Evolutionary conservation across 2,888 invertebrate species (phyloP).

Genomic region (Noctuana brunneofusca): DNA sequence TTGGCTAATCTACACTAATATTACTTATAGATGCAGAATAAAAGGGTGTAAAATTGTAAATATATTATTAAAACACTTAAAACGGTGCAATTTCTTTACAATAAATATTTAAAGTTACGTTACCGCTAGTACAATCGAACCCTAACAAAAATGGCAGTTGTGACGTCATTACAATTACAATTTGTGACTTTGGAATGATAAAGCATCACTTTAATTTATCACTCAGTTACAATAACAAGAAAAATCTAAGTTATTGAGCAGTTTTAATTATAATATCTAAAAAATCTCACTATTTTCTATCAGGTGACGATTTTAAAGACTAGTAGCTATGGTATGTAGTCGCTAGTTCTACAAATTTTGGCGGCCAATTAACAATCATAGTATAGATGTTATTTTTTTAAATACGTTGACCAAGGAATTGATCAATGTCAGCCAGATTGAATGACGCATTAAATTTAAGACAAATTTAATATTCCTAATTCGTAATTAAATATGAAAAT

Average conservation of each 20-base stretch:
- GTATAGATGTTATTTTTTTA: not conserved
- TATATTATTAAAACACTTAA: slow-evolving; percentile 20
- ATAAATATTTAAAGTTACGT: not conserved
- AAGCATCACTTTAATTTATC: slow-evolving; percentile 16
- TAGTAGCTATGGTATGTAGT: no score
- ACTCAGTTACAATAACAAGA: slow-evolving; percentile 29
- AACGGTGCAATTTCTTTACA: slow-evolving; percentile 22
- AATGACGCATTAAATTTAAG: no score
- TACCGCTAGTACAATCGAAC: slow-evolving; percentile 35
- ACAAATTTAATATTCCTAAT: no score
- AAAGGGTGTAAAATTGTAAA: slow-evolving; percentile 20
- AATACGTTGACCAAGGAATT: not conserved
- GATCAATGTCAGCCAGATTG: not conserved
- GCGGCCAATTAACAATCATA: not conserved
- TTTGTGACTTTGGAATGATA: slow-evolving; percentile 26
- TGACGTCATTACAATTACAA: slow-evolving; percentile 14
- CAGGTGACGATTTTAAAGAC: slow-evolving; percentile 2
- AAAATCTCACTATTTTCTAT: slow-evolving; percentile 30
- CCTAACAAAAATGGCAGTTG: slow-evolving; percentile 43
- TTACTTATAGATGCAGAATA: slow-evolving; percentile 4
- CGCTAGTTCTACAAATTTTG: not conserved
- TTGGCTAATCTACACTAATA: slow-evolving; percentile 13
- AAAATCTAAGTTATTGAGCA: slow-evolving; percentile 34
- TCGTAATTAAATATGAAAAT: no score
- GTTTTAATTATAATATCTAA: slow-evolving; percentile 29